Evolutionary conservation across 2,113 vertebrate genomes (phyloP).

Genomic region (Ceuthmochares aereus): DNA sequence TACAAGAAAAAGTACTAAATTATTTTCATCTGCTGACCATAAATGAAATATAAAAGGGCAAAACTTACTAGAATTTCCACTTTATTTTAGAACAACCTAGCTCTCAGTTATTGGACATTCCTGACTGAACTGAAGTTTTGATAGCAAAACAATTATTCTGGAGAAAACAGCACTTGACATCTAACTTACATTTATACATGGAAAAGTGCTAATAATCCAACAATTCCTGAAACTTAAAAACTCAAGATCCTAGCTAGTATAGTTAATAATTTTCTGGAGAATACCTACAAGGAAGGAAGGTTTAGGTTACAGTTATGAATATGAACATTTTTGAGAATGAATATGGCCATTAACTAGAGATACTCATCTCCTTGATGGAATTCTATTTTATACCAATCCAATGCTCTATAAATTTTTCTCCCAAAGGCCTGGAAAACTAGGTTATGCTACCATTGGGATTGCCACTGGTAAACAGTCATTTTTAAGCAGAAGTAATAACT

Average conservation of each 20-base stretch:
- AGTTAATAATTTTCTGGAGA: background rate
- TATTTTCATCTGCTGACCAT: background rate
- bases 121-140: background rate
- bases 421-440: background rate
- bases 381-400: background rate
- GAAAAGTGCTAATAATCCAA: background rate
- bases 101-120: background rate
- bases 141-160: background rate
- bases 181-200: background rate
- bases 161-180: background rate
- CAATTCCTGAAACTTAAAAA: background rate
- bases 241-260: background rate
- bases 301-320: background rate
- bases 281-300: background rate
- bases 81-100: background rate
- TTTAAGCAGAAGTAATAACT: background rate
- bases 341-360: background rate
- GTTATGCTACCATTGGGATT: background rate
- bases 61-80: background rate
- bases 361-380: background rate
- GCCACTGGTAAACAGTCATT: background rate
- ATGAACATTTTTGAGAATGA: background rate
- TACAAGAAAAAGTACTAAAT: background rate
- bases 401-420: background rate
- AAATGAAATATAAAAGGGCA: background rate